Evolutionary conservation across 2,797 vertebrate species (phyloP), one percentile per base, ranked within the genome.

Genomic region (Chromis chromis): DNA sequence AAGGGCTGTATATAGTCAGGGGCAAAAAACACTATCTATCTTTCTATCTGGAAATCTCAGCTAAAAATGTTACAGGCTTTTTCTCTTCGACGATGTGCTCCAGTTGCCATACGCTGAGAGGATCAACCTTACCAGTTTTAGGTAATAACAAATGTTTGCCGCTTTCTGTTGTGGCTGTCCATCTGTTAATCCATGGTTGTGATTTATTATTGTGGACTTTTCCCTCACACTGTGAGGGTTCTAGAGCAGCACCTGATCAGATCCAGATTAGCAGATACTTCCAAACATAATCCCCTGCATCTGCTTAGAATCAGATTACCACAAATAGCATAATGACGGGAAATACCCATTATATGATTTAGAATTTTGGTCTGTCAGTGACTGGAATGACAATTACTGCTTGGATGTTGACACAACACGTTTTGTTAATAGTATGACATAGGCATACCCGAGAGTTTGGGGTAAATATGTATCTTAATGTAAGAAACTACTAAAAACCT

Each of bases 281-380:
- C 65, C 71, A 86, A 67, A 65, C 61, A 80, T 92, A 91, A 93
- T 92, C 88, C 85, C 62, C 63, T 33, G 72, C 83, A 89, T 94
- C 87, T 91, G 88, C 63, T 91, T 86, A 80, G 76, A 87, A 60
- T 86, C 89, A 91, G 89, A 94, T 93, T 93, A 92, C 74, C 81
- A 81, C 77, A 86, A 86, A 90, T 70, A 79, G 62, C 79, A 70
- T 84, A 74, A 89, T 83, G 79, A 88, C 50, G 49, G 74, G 80
- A 91, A 81, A 83, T 64, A 65, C 64, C 76, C 63, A 76, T 82
- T 78, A 71, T 46, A 76, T 82, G 70, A 79, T 66, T 75, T 53
- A 3, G 31, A 80, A 70, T 80, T 56, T 78, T 52, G 25, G 60
- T 55, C 46, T 44, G 55, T 79, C 67, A 60, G 25, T 44, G 58